Evolutionary conservation across 2,113 vertebrate genomes (phyloP), one percentile per base, ranked within the genome.

Genomic region (Mirza zaza): DNA sequence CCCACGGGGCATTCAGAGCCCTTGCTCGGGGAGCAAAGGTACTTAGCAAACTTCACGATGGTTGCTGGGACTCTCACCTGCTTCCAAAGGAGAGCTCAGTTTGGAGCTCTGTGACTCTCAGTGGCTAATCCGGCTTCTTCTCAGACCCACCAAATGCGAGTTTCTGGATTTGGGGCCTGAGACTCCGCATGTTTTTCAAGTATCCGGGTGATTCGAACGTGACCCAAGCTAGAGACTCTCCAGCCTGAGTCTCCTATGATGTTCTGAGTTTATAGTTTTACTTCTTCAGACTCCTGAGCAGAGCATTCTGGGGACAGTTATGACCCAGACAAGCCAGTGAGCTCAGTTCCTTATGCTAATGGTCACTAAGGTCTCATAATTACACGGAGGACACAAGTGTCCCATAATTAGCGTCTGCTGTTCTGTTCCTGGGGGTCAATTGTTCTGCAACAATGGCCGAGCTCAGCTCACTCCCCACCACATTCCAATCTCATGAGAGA

Each of bases 401-500:
- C 97, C 95, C 97, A 94, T 98, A 99, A 99, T 99, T 99, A 98
- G 98, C 98, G 98, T 98, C 98, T 98, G 98, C 98, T 99, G 98
- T 97, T 98, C 97, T 98, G 98, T 98, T 98, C 97, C 99, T 99
- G 98, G 99, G 99, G 99, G 98, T 99, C 99, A 99, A 98, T 98
- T 98, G 98, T 99, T 98, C 97, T 98, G 97, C 97, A 99, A 99
- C 98, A 98, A 98, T 99, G 98, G 98, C 99, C 97, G 98, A 98
- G 99, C 99, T 99, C 98, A 98, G 98, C 98, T 98, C 98, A 97
- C 94, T 98, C 99, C 50, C 77, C 99, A 99, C 99, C 98, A 98
- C 99, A 99, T 99, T 99, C 99, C 99, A 98, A 98, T 99, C 99
- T 98, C 98, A 95, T 99, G 99, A 99, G 98, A 98, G 98, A 98